Evolutionary conservation across 2,797 vertebrate genomes (phyloP), one percentile per base, ranked within the genome.

Genomic region (Zalophus californianus): DNA sequence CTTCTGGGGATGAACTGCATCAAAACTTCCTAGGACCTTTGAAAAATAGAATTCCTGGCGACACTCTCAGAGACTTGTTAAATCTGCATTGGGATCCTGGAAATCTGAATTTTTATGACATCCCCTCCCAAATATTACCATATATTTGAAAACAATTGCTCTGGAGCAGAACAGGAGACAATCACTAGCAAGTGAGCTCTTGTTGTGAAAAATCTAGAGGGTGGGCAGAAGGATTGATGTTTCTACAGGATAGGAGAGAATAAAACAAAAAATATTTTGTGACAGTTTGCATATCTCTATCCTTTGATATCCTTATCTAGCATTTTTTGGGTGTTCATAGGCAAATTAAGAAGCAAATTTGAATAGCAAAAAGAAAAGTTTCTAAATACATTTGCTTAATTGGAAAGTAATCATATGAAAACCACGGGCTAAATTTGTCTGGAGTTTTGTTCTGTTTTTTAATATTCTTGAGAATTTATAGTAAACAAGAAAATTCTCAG

Each of bases 71-170:
- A 89, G 35, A 87, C 60, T 10, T 77, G 0, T 18, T 64, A 50
- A 85, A 38, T 27, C 60, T 50, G 11, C 13, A 3, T 0, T 78
- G 4, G 12, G 1, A 7, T 29, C 9, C 12, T 58, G 0, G 12
- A 58, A 90, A 62, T 56, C 5, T 38, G 27, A 84, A 80, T 73
- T 1, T 38, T 35, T 35, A 92, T 75, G 60, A 50, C 48, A 11
- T 4, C 41, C 2, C 4, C 18, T 68, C n/a, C 5, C 1, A 25
- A 0, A 2, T 60, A 62, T 54, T 20, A 60, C 5, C 10, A 1
- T 97, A 48, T n/a, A 64, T 60, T 79, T 35, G 6, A 48, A 92
- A 75, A 73, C 1, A 83, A 44, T 18, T 18, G 6, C 66, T 62
- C 9, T 60, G 32, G 54, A 82, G 18, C 86, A 48, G 4, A 20